A percentile compares a stretch with the other conserved stretches of the same genome.
Conservation (phyloP, 53 echinoderm and acorn worm species). For the Hippasteria phrygiana region DNA sequence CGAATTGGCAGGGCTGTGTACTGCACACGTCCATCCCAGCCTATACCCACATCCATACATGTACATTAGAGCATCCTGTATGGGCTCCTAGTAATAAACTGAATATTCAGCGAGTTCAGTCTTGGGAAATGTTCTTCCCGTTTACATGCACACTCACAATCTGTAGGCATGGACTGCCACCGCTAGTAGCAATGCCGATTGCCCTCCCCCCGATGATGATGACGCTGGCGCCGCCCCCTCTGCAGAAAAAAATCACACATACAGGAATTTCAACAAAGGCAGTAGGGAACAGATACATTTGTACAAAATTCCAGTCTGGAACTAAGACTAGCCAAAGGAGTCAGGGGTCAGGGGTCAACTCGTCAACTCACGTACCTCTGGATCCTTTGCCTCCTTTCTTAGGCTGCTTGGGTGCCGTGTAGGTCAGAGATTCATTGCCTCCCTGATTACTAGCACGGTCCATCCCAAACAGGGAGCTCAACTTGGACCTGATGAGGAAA, state of each 20-base stretch:
- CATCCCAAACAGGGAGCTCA: slow-evolving; percentile 99
- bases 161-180: slow-evolving; percentile 99
- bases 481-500: slow-evolving; percentile 82
- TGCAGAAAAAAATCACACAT: slow-evolving; percentile 20
- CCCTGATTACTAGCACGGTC: slow-evolving; percentile 93
- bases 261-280: not conserved
- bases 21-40: too few relatives aligned
- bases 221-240: slow-evolving; percentile 49
- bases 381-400: slow-evolving; percentile 77
- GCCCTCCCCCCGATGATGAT: slow-evolving; percentile 65
- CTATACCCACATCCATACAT: too few relatives aligned
- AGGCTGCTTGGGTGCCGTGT: slow-evolving; percentile 99
- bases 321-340: not conserved
- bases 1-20: too few relatives aligned
- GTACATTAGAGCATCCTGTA: too few relatives aligned
- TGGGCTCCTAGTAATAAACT: too few relatives aligned
- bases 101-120: not conserved
- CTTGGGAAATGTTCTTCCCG: not conserved
- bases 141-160: slow-evolving; percentile 83
- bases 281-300: not conserved
- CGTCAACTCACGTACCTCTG: slow-evolving; percentile 12
- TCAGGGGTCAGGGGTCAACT: not conserved
- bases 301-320: not conserved
- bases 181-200: slow-evolving; percentile 87
- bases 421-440: slow-evolving; percentile 96